phyloP scores from a whole-genome alignment of 30 jellyfish, hydroid and myxozoan genomes.

The Hydractinia echinata region DNA sequence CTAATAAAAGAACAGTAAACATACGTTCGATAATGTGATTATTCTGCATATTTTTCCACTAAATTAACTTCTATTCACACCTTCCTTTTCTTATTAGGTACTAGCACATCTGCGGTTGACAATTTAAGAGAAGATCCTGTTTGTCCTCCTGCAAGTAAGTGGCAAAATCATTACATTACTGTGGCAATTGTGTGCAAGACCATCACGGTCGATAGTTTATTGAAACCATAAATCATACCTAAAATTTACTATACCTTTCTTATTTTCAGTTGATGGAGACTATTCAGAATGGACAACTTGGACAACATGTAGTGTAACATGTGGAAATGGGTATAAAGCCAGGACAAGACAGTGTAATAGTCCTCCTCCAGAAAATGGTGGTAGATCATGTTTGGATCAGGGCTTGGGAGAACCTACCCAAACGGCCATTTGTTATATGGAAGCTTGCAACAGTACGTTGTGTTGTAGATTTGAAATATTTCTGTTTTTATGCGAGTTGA shows the following conservation, averaged over 20 bases:
- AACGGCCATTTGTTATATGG: conserved; percentile 51
- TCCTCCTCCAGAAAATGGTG: conserved; percentile 98
- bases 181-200: neutral
- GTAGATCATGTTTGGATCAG: conserved; percentile 87
- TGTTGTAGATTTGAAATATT: neutral
- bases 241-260: neutral
- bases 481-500: too few relatives aligned
- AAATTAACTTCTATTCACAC: neutral
- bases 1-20: neutral
- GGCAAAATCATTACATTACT: neutral
- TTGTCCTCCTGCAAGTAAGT: conserved; percentile 97
- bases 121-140: conserved; percentile 79
- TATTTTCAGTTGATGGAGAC: conserved; percentile 86
- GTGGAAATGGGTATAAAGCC: conserved; percentile 72
- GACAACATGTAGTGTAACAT: conserved; percentile 79
- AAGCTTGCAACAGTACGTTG: conserved; percentile 49
- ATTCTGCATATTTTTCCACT: neutral
- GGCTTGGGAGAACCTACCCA: conserved; percentile 75
- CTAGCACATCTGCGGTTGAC: conserved; percentile 44
- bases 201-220: neutral
- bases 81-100: neutral
- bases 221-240: neutral
- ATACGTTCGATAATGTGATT: neutral
- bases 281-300: conserved; percentile 87
- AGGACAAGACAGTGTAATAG: conserved; percentile 78